These are phyloP conservation scores for Calvadosia cruxmelitensis DNA, from an alignment of 30 jellyfish, hydroid and myxozoan genomes.

Conservation along the genomic window DNA sequence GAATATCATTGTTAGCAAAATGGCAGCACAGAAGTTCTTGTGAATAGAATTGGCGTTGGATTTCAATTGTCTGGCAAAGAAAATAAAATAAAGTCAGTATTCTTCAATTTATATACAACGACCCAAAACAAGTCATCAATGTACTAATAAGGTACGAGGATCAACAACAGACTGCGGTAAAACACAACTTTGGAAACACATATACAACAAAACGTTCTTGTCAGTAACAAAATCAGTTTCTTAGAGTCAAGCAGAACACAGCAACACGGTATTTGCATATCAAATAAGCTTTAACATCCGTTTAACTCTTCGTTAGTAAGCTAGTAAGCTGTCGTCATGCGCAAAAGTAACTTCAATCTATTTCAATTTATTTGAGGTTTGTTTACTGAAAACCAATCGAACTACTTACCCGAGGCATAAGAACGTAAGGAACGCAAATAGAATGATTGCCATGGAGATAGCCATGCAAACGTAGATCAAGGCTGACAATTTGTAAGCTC, in stretches of 20 bases:
- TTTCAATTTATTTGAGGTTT: too few relatives aligned
- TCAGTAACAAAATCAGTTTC: too few relatives aligned
- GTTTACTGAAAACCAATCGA: not conserved
- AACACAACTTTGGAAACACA: too few relatives aligned
- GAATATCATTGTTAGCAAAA: slow-evolving; percentile 44
- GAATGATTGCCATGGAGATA: slow-evolving; percentile 55
- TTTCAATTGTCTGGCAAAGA: slow-evolving; percentile 57
- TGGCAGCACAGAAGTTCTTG: slow-evolving; percentile 72
- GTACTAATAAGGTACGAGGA: not conserved
- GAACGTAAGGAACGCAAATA: slow-evolving; percentile 61
- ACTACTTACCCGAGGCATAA: slow-evolving; percentile 62
- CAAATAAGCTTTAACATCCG: too few relatives aligned
- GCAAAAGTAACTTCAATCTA: too few relatives aligned
- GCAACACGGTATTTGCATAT: too few relatives aligned
- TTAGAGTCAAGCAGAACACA: too few relatives aligned
- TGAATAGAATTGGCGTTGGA: slow-evolving; percentile 81
- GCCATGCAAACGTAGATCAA: slow-evolving; percentile 57
- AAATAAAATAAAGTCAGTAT: too few relatives aligned
- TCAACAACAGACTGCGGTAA: too few relatives aligned
- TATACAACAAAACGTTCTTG: too few relatives aligned
- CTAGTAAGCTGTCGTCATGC: too few relatives aligned
- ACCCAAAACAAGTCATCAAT: slow-evolving; percentile 4
- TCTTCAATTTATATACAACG: not conserved
- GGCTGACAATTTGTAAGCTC: slow-evolving; percentile 48
- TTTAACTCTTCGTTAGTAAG: too few relatives aligned